Evolutionary conservation across 2,113 vertebrate genomes (phyloP).

Genomic region (Burhinus bistriatus): DNA sequence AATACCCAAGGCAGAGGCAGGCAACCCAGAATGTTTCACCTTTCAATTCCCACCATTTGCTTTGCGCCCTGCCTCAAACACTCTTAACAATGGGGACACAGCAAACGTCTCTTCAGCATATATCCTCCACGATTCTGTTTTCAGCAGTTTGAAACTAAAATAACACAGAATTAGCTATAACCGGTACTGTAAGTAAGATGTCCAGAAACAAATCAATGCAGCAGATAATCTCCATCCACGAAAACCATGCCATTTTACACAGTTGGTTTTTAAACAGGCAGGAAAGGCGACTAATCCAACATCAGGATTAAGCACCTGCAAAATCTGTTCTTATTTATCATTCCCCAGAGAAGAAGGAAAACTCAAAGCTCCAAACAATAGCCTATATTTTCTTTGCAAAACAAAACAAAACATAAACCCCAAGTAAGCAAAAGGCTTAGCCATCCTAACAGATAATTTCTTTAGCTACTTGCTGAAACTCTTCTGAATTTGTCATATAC

Average conservation of each 20-base stretch:
- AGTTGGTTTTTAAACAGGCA: not conserved
- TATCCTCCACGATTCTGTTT: not conserved
- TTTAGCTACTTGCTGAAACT: not conserved
- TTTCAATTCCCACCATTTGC: not conserved
- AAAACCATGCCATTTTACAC: not conserved
- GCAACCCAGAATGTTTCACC: not conserved
- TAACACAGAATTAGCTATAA: not conserved
- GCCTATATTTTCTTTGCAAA: not conserved
- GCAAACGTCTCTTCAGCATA: not conserved
- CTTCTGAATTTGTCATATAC: not conserved
- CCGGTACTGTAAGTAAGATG: not conserved
- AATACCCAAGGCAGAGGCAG: not conserved
- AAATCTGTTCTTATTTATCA: not conserved
- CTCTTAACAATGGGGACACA: not conserved
- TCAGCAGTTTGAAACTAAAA: not conserved
- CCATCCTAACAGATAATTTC: not conserved
- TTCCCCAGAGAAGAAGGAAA: slow-evolving; percentile 3
- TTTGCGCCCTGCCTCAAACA: not conserved
- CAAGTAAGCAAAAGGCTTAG: not conserved
- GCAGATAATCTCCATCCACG: not conserved
- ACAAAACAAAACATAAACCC: not conserved
- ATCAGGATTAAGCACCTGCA: not conserved
- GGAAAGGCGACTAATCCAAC: not conserved
- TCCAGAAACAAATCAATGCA: not conserved
- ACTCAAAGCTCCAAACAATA: not conserved